Evolutionary conservation across 2,797 vertebrate species (phyloP).

Genomic region (Myotis planiceps): DNA sequence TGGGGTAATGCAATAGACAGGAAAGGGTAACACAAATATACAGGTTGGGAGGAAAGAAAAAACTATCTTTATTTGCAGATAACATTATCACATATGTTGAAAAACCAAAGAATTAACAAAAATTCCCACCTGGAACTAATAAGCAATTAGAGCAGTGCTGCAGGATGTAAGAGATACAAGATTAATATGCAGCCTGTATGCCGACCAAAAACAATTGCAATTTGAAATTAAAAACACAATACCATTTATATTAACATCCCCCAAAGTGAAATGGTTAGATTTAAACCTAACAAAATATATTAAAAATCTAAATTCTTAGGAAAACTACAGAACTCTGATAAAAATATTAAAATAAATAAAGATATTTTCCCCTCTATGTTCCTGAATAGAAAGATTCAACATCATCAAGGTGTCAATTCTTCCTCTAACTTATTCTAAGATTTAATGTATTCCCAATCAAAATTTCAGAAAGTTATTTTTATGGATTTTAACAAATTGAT

Average conservation of each 20-base stretch:
- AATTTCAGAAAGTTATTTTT: too few species aligned
- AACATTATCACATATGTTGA: too few species aligned
- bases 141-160: neutral
- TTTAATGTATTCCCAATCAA: too few species aligned
- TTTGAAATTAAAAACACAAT: too few species aligned
- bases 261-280: neutral
- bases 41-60: too few species aligned
- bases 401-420: too few species aligned
- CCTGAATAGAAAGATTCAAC: neutral
- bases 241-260: too few species aligned
- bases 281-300: neutral
- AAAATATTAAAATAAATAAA: neutral
- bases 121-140: neutral
- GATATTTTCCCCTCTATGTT: neutral
- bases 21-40: too few species aligned
- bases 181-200: neutral
- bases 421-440: too few species aligned
- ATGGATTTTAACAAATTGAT: too few species aligned
- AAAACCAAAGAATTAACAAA: neutral
- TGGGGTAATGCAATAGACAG: neutral
- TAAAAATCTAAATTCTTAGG: neutral
- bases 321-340: neutral
- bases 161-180: neutral
- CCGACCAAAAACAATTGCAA: neutral
- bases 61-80: too few species aligned